Conservation (phyloP, 1,140 invertebrate genomes). For the Leptopilina clavipes region DNA sequence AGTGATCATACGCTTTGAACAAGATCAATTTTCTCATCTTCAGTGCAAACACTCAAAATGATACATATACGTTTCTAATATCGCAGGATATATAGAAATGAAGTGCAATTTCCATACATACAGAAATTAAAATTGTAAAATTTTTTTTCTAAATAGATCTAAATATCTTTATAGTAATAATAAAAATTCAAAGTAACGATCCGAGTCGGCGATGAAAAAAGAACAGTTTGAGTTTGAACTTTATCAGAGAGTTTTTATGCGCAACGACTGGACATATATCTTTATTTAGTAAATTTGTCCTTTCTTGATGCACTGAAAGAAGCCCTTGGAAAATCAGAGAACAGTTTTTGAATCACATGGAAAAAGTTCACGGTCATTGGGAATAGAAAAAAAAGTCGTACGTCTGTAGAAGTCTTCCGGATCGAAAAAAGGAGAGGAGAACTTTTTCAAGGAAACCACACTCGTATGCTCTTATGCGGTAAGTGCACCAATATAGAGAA, state of each 20-base stretch:
- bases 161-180: no score
- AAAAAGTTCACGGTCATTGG: constrained; percentile 20
- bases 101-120: no score
- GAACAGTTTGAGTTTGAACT: no score
- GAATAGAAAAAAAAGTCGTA: constrained; percentile 10
- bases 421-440: neutral
- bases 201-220: no score
- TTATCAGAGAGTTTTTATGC: no score
- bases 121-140: no score
- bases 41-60: neutral
- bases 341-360: neutral
- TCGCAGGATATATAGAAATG: no score
- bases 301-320: neutral
- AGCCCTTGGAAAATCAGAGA: neutral
- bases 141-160: no score
- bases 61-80: no score
- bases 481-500: constrained; percentile 12
- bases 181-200: no score
- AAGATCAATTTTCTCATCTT: neutral
- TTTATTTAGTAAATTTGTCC: no score
- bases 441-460: constrained; percentile 25
- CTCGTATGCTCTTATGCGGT: constrained; percentile 18
- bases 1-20: constrained; percentile 6
- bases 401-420: neutral
- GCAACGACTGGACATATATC: no score